Base-by-base conservation (phyloP, 2,888 invertebrate genomes). In the Pollenia amentaria region DNA sequence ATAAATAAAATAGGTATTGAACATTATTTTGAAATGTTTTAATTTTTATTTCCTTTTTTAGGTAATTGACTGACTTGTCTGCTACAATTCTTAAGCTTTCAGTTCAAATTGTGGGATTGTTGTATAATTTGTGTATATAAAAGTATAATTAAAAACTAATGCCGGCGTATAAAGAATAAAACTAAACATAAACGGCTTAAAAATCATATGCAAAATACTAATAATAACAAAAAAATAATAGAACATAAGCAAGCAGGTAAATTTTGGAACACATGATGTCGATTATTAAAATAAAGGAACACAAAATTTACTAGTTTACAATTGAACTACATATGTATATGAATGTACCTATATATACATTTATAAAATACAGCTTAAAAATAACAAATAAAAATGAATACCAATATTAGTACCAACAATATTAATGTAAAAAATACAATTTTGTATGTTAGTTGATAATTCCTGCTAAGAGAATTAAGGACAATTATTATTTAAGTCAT, bases 261-360 rank as follows among this genome's bases (percentile, higher is more conserved):
- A 64, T 55, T 44, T 44, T 18, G 29, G 44, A 72, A 80, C 72
- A 80, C 55, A 29, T 62, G 16, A 38, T 70, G 29, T 60, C 29
- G 29, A 29, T 29, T 29, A 38, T 57, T 29, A 14, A 55, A 84
- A 87, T n/a, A 76, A 42, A 78, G 64, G 67, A 87, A 81, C 77
- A 69, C 21, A 62, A 55, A 77, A 67, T 78, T 75, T 14, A 64
- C 73, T 78, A 64, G 16, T 62, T 72, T 62, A 44, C 48, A 70
- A 72, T 81, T 44, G 38, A 76, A 70, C 21, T 44, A 81, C n/a
- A 57, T n/a, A n/a, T n/a, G n/a, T n/a, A 29, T 29, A 80, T 53
- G 21, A 53, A 62, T 42, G 38, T 57, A 72, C n/a, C n/a, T 44
- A 14, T 65, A 70, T 73, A 18, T 42, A 84, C 77, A 83, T 57